Evolutionary conservation across 2,113 vertebrate species (phyloP), one percentile per base, ranked within the genome.

Genomic region (Arizona elegans): DNA sequence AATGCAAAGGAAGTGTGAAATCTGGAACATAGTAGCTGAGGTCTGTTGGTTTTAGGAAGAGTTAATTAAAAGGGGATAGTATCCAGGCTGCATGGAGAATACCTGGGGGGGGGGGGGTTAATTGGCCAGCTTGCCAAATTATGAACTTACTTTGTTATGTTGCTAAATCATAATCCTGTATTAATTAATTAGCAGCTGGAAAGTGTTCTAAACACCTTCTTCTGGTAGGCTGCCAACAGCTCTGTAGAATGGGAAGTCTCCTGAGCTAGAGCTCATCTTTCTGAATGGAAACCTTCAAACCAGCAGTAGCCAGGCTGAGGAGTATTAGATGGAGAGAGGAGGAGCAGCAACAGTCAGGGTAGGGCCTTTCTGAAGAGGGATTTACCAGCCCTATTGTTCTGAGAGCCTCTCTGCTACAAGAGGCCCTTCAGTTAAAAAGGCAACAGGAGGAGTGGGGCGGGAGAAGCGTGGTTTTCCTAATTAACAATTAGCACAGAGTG

Each of bases 401-500:
- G 5, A 55, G 87, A 3, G 91, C 91, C 52, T 95, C 92, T 87
- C 95, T 86, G 87, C 90, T 90, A 58, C 33, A 93, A 93, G 95
- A 95, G 59, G 55, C 95, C 95, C 95, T 95, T 95, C 9, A 91
- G 96, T 95, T 95, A 96, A 96, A 96, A 93, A 86, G 0, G 92
- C 96, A 95, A 94, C 94, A 92, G 54, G 94, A 94, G 91, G 86
- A 95, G 92, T 7, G 21, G 65, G 53, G 33, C 23, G 87, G 91
- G 94, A 94, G 94, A 94, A 95, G 96, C 94, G 95, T 97, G 94
- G 95, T 97, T 97, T 96, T 97, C 96, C 96, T 97, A 98, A 98
- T 97, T 97, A 98, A 96, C 96, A 97, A 97, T 98, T 98, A 98
- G 96, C 92, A 92, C 96, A 94, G 96, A 97, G 97, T 95, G 96